phyloP scores from a whole-genome alignment of 2,797 vertebrate species.

The Neosilurus mollespiculum region DNA sequence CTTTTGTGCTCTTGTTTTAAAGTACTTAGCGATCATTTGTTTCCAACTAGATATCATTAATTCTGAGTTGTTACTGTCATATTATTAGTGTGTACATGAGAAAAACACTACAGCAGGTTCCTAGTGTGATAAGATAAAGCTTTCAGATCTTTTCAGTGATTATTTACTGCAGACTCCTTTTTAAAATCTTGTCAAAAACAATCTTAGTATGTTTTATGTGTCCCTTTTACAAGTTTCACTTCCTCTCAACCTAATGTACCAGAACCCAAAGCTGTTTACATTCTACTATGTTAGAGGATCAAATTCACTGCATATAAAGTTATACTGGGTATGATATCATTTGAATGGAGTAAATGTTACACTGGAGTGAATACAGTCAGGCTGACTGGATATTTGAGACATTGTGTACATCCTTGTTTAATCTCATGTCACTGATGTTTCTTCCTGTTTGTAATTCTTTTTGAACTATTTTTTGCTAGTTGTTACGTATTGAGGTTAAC shows the following conservation, averaged over 20 bases:
- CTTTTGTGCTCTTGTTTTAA: constrained; percentile 53
- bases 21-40: constrained; percentile 49
- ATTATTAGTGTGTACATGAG: not conserved
- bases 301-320: not conserved
- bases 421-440: not conserved
- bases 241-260: not conserved
- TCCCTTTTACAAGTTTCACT: not conserved
- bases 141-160: not conserved
- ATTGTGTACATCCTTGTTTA: too few species aligned
- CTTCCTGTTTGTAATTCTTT: not conserved
- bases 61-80: constrained; percentile 14
- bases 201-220: not conserved
- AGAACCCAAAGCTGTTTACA: not conserved
- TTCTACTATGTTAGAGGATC: not conserved
- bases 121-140: not conserved
- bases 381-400: not conserved
- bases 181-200: not conserved
- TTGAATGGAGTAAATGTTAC: not conserved
- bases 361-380: too few species aligned
- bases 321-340: not conserved
- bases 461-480: not conserved
- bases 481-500: not conserved
- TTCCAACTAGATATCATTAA: constrained; percentile 13
- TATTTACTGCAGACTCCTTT: not conserved
- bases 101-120: not conserved